Evolutionary conservation across 1,140 invertebrate species (phyloP).

Genomic region (Papilio aristodemus): DNA sequence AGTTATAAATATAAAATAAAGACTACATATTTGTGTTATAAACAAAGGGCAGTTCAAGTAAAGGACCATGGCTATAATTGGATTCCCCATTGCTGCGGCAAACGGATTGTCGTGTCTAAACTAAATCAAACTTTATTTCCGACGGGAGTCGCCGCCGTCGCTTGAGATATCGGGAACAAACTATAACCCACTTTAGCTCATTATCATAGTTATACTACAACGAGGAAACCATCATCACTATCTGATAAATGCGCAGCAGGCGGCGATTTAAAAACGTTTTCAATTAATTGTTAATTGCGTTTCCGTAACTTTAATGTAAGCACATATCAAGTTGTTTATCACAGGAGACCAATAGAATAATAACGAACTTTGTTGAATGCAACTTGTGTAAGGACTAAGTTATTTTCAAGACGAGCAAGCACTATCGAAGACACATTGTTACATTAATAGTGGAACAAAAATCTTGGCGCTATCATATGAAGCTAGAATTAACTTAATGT

Average conservation of each 20-base stretch:
- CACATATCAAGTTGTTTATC: constrained; percentile 22
- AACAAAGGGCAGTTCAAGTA: constrained; percentile 13
- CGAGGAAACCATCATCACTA: constrained; percentile 34
- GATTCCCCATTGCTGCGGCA: constrained; percentile 66
- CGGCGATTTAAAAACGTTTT: constrained; percentile 4
- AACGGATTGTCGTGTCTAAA: constrained; percentile 71
- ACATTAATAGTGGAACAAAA: no score
- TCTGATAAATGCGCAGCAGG: constrained; percentile 4
- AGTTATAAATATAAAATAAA: no score
- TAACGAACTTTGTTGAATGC: not conserved
- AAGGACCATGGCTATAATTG: constrained; percentile 54
- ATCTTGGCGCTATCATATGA: no score
- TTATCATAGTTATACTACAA: constrained; percentile 46
- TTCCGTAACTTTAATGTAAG: constrained; percentile 17
- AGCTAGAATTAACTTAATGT: no score
- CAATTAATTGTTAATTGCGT: constrained; percentile 27
- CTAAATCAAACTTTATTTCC: constrained; percentile 76
- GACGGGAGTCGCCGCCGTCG: constrained; percentile 53
- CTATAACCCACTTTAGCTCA: constrained; percentile 55
- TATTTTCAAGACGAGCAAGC: not conserved
- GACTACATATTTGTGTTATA: not conserved
- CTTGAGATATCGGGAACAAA: constrained; percentile 54
- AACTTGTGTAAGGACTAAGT: not conserved
- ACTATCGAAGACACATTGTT: no score
- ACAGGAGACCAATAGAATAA: not conserved